Evolutionary conservation across 2,888 invertebrate genomes (phyloP), one percentile per base, ranked within the genome.

Genomic region (Apodemia mormo): DNA sequence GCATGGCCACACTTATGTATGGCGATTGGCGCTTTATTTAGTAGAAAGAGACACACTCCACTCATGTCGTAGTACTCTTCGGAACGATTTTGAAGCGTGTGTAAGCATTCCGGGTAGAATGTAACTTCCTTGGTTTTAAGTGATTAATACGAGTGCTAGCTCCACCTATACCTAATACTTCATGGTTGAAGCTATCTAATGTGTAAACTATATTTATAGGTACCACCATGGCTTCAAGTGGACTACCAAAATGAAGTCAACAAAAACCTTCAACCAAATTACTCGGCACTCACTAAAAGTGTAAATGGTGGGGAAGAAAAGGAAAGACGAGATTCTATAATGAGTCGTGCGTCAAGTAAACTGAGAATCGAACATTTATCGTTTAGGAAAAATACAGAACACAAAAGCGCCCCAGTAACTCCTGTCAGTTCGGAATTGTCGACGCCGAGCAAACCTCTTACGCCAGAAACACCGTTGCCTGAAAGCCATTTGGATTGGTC

Each of bases 171-270:
- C 22, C 22, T 22, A 22, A 22, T 22, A 22, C 22, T 22, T 22
- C 22, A 22, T 22, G 22, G 22, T 22, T 22, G 22, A 22, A 22
- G 0, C 22, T 22, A 22, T 22, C 22, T 22, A 0, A 22, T 22
- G 22, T 22, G 0, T 22, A 22, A 22, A 22, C 43, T 40, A 30
- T 40, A 14, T 12, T 71, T 72, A 7, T 83, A 96, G 96, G 95
- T 96, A 71, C 96, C 97, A 29, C 95, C 96, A 67, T 96, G 96
- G 96, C 94, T 96, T 40, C 94, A 95, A 83, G 95, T 96, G 72
- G 96, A 96, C 84, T 93, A 92, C 77, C 91, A 92, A 71, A 87
- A 84, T 71, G 93, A 92, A 74, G 94, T 91, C 75, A 94, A 85
- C 86, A 94, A 90, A 81, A 94, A 90, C 83, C 86, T 86, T 40